Percentiles rank a stretch among this genome's conserved stretches.
phyloP scores from a whole-genome alignment of 1,140 invertebrate species.

The Zaprionus taronus region DNA sequence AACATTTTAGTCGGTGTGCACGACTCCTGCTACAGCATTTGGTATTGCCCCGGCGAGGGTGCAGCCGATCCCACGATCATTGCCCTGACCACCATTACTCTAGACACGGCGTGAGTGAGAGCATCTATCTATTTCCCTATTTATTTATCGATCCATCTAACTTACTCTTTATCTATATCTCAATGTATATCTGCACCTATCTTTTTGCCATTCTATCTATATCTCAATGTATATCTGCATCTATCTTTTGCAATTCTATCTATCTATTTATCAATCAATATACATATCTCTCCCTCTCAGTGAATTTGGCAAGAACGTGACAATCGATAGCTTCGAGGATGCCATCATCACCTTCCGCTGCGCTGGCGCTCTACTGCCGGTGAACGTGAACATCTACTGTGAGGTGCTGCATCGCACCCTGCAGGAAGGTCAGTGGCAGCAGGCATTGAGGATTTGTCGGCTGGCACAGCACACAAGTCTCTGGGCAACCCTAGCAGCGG shows the following conservation, averaged over 20 bases:
- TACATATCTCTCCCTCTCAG: conserved; percentile 43
- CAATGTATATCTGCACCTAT: neutral
- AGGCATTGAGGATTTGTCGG: conserved; percentile 76
- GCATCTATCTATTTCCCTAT: conserved; percentile 79
- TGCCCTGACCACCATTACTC: conserved; percentile 84
- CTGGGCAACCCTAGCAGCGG: conserved; percentile 94
- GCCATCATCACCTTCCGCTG: conserved; percentile 80
- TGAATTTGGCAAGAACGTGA: conserved; percentile 88
- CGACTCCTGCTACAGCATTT: conserved; percentile 92
- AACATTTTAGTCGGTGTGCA: conserved; percentile 94
- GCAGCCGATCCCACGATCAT: conserved; percentile 90
- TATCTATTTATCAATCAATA: too few relatives aligned
- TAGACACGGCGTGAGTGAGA: conserved; percentile 87
- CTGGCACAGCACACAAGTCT: conserved; percentile 88
- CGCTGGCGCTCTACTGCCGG: conserved; percentile 70
- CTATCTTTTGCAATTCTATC: too few relatives aligned
- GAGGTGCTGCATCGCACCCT: conserved; percentile 78
- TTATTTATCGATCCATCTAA: neutral
- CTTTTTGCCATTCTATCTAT: too few relatives aligned
- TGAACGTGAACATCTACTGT: conserved; percentile 76
- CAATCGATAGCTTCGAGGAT: conserved; percentile 92
- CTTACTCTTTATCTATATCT: neutral
- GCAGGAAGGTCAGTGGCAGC: conserved; percentile 77
- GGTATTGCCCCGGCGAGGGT: conserved; percentile 92
- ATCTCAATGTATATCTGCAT: too few relatives aligned